phyloP scores from a whole-genome alignment of 2,797 vertebrate genomes.

The Botia kubotai region DNA sequence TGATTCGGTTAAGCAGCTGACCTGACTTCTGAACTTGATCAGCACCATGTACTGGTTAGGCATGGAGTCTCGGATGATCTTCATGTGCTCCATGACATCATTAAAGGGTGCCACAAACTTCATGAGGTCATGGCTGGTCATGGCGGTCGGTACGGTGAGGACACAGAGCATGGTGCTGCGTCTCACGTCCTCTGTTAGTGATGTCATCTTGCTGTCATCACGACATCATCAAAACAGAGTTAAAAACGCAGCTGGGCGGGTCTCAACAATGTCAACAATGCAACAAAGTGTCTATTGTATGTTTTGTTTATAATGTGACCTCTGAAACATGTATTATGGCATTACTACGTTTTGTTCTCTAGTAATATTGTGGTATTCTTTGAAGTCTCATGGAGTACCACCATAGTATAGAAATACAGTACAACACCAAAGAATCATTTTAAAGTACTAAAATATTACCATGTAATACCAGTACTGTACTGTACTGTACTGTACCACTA shows the following conservation, averaged over 20 bases:
- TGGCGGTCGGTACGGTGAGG: slow-evolving; percentile 93
- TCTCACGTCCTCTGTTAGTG: slow-evolving; percentile 88
- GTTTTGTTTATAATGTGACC: neutral
- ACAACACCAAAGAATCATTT: no score
- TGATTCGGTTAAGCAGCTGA: slow-evolving; percentile 60
- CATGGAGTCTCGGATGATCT: slow-evolving; percentile 96
- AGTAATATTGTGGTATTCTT: neutral
- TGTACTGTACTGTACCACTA: no score
- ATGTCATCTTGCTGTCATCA: slow-evolving; percentile 92
- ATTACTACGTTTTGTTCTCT: neutral
- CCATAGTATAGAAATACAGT: no score
- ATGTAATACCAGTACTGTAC: no score
- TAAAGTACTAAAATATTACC: no score
- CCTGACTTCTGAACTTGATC: slow-evolving; percentile 93
- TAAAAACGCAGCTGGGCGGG: neutral
- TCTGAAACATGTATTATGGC: neutral
- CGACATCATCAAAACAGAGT: slow-evolving; percentile 12
- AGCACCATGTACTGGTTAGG: slow-evolving; percentile 99
- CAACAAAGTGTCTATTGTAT: slow-evolving; percentile 10
- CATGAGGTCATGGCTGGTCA: slow-evolving; percentile 99
- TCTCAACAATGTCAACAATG: neutral
- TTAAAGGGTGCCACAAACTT: slow-evolving; percentile 95
- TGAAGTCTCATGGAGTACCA: neutral
- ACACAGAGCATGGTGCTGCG: slow-evolving; percentile 98
- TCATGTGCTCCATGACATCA: slow-evolving; percentile 98